Percentiles rank a stretch among this genome's conserved stretches.
phyloP scores from a whole-genome alignment of 2,797 vertebrate species.

The Anguilla obscura region DNA sequence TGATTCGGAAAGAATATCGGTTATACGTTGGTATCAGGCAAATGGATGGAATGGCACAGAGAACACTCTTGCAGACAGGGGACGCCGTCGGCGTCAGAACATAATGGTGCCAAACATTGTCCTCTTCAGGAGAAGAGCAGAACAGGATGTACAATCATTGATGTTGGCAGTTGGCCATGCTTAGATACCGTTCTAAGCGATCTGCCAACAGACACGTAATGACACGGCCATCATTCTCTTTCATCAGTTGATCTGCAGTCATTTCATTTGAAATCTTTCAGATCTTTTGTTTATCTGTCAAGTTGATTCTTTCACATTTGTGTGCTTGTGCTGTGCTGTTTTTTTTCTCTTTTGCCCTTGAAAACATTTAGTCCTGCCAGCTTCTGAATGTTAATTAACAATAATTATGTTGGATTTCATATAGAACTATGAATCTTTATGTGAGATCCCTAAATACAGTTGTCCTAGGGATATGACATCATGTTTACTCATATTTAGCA shows the following conservation, averaged over 20 bases:
- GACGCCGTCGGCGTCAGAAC: neutral
- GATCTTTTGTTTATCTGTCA: neutral
- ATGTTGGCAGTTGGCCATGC: conserved; percentile 3
- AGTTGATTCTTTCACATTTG: neutral
- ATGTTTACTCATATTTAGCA: neutral
- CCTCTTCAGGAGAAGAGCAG: conserved; percentile 3
- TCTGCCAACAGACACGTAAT: neutral
- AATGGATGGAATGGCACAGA: neutral
- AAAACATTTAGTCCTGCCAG: neutral
- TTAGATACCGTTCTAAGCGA: neutral
- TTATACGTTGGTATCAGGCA: too few species aligned
- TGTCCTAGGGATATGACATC: neutral
- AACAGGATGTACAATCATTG: conserved; percentile 8
- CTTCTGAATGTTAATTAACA: neutral
- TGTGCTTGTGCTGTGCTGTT: neutral
- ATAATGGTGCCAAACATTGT: neutral
- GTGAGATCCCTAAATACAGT: neutral
- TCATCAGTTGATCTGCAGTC: neutral
- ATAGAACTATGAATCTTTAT: neutral
- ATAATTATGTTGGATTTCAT: neutral
- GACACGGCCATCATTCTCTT: neutral
- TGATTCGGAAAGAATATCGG: neutral
- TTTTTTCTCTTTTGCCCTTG: neutral
- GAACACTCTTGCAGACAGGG: neutral
- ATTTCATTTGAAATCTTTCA: neutral